Conservation (phyloP, 2,797 vertebrate species). For the Macropodus opercularis region DNA sequence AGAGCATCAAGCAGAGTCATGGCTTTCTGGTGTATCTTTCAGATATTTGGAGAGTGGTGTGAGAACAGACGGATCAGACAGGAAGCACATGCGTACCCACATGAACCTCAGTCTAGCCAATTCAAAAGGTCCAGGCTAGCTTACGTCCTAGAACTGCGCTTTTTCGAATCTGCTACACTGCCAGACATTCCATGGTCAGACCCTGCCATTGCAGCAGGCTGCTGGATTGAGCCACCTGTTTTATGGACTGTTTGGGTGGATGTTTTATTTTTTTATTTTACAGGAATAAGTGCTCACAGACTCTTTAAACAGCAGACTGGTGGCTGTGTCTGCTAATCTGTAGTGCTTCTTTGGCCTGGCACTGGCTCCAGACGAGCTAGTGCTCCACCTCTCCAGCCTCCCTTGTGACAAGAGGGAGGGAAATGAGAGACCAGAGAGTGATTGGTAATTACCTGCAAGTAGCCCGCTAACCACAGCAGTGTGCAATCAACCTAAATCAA, state of each 20-base stretch:
- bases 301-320: conserved; percentile 49
- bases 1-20: conserved; percentile 42
- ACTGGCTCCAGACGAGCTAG: conserved; percentile 54
- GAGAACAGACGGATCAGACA: conserved; percentile 43
- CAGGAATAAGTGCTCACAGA: conserved; percentile 50
- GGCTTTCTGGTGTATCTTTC: conserved; percentile 48
- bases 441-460: conserved; percentile 72
- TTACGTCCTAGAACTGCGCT: conserved; percentile 44
- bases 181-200: conserved; percentile 69
- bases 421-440: conserved; percentile 54
- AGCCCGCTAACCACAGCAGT: conserved; percentile 59
- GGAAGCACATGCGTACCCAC: conserved; percentile 39
- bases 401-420: conserved; percentile 50
- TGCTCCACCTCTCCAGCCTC: conserved; percentile 47
- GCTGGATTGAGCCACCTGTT: conserved; percentile 75
- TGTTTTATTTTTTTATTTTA: conserved; percentile 68
- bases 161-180: conserved; percentile 46
- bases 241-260: conserved; percentile 69
- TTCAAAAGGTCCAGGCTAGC: conserved; percentile 32
- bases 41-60: conserved; percentile 36
- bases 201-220: conserved; percentile 29
- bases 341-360: conserved; percentile 35
- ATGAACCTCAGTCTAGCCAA: conserved; percentile 54
- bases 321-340: conserved; percentile 45
- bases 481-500: conserved; percentile 63